Conservation (phyloP, 2,797 vertebrate species). For the Dryobates pubescens region DNA sequence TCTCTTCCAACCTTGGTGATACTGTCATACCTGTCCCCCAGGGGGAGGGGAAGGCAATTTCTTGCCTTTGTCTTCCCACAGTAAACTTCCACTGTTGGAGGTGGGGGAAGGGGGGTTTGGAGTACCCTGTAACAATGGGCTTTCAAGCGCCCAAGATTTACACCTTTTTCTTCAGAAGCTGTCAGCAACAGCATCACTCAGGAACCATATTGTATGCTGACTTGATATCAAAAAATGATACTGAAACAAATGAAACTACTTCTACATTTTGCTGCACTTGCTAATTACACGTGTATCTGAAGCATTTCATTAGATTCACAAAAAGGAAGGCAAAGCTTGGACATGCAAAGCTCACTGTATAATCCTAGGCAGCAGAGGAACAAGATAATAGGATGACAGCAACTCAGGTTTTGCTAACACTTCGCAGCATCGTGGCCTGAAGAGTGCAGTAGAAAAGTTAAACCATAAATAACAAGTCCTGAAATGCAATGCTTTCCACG, state of each 20-base stretch:
- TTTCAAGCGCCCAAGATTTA: background rate
- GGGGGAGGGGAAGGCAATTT: too few species aligned
- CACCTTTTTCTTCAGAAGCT: background rate
- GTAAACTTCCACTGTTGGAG: too few species aligned
- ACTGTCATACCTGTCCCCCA: too few species aligned
- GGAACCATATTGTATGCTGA: background rate
- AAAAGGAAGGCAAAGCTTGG: background rate
- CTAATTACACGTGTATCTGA: rapidly evolving
- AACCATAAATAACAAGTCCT: background rate
- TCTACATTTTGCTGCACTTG: background rate
- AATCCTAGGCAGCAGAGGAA: background rate
- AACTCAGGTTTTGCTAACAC: background rate
- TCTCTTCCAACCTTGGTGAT: too few species aligned
- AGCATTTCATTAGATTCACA: background rate
- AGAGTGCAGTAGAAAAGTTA: background rate
- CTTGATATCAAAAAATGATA: background rate
- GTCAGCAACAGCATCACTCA: background rate
- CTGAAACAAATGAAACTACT: background rate
- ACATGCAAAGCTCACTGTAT: background rate
- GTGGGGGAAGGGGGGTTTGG: too few species aligned
- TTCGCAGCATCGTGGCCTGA: background rate
- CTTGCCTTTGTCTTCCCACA: too few species aligned
- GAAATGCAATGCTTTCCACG: background rate
- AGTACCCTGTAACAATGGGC: too few species aligned
- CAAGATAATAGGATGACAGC: background rate